Evolutionary conservation across 2,797 vertebrate genomes (phyloP).

Genomic region (Hemitrygon akajei): DNA sequence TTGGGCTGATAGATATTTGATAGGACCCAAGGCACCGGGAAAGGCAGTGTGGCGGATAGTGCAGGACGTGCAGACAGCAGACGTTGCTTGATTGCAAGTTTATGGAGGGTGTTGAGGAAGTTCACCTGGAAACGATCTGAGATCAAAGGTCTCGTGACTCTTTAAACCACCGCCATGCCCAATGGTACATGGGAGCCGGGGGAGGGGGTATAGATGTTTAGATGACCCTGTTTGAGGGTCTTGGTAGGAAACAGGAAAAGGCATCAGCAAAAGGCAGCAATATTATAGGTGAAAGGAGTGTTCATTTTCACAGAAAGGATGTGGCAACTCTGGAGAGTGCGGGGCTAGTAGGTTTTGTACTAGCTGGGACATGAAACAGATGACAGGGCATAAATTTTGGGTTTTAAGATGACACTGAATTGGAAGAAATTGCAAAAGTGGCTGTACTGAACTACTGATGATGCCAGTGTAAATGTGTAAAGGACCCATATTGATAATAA

Average conservation of each 20-base stretch:
- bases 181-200: no score
- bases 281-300: background rate
- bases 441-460: background rate
- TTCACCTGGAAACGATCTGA: background rate
- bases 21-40: background rate
- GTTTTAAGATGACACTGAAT: background rate
- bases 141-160: background rate
- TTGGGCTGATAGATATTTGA: background rate
- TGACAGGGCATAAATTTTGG: background rate
- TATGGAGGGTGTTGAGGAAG: background rate
- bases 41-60: background rate
- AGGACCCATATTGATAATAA: no score
- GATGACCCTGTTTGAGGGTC: no score
- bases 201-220: no score
- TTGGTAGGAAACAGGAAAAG: no score
- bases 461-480: background rate
- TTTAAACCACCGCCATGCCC: no score
- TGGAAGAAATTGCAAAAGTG: background rate
- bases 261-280: background rate
- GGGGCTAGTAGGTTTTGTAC: no score
- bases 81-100: background rate
- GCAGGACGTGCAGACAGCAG: background rate
- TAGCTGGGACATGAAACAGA: background rate
- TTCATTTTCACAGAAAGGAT: background rate
- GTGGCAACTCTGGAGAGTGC: no score